phyloP scores from a whole-genome alignment of 2,113 vertebrate genomes.

The Emydura subglobosa region DNA sequence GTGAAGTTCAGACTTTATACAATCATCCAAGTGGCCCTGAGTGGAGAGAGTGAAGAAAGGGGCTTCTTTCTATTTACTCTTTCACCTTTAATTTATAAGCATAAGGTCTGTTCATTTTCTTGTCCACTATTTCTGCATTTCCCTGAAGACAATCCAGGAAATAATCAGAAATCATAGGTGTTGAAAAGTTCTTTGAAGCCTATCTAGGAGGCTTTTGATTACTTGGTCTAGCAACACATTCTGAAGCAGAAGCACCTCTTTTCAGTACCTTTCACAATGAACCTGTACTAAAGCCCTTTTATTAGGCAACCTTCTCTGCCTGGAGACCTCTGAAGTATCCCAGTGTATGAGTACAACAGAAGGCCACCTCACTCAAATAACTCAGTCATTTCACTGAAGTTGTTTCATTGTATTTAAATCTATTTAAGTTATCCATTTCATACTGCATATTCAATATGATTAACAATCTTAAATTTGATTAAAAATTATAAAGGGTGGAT shows the following conservation, averaged over 20 bases:
- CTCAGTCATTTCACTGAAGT: neutral
- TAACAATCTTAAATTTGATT: neutral
- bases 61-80: neutral
- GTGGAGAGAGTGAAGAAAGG: neutral
- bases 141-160: neutral
- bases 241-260: neutral
- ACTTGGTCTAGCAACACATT: neutral
- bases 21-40: neutral
- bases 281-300: neutral
- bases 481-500: neutral
- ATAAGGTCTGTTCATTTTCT: neutral
- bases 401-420: constrained; percentile 49
- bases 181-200: neutral
- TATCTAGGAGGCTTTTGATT: neutral
- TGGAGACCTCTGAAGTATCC: neutral
- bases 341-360: neutral
- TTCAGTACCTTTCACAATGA: neutral
- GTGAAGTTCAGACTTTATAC: neutral
- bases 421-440: neutral
- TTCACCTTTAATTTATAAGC: neutral
- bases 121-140: neutral
- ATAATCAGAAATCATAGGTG: neutral
- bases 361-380: neutral
- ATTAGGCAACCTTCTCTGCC: neutral
- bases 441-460: neutral